Base-by-base conservation (phyloP, 2,888 invertebrate genomes). In the Heliconius ismenius region DNA sequence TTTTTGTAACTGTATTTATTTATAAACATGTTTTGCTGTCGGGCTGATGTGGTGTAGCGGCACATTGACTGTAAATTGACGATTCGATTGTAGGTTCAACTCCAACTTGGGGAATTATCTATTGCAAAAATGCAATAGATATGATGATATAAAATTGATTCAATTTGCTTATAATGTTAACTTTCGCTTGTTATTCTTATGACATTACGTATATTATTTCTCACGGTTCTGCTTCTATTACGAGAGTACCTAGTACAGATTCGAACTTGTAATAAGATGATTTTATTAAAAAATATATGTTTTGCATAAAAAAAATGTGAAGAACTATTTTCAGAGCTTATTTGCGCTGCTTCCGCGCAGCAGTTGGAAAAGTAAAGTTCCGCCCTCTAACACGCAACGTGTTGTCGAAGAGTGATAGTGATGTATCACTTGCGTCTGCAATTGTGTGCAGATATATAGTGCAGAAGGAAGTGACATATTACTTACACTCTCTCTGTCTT, bases 131-230 rank as follows among this genome's bases (percentile, higher is more conserved):
- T 26, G 7, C 15, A 62, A 62, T 62, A 24, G 18, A 49, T 24
- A 67, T 67, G 43, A 39, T 13, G 24, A 67, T 39, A 39, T 24
- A 65, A 65, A 39, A 39, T 39, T 36, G n/a, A 39, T 24, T 39
- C 67, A 39, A 21, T 67, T 67, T 24, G 24, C 43, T 67, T 67
- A 67, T 43, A 67, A 67, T 67, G 43, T 24, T 39, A 67, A 67
- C 67, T 67, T 67, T 67, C 67, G 39, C 67, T 43, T 39, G 24
- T 67, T 67, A 39, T 43, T 67, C 67, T 67, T 18, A 67, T 67
- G 67, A 24, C 7, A n/a, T n/a, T n/a, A n/a, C n/a, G n/a, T 32
- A 24, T 15, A 67, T 67, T 15, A 7, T 39, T 39, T 67, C 67
- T 67, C 67, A 67, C 67, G 9, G 39, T 24, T 9, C 39, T 3